Percentiles rank a stretch among this genome's conserved stretches.
phyloP scores from a whole-genome alignment of 2,113 vertebrate genomes.

The Isichthys henryi region DNA sequence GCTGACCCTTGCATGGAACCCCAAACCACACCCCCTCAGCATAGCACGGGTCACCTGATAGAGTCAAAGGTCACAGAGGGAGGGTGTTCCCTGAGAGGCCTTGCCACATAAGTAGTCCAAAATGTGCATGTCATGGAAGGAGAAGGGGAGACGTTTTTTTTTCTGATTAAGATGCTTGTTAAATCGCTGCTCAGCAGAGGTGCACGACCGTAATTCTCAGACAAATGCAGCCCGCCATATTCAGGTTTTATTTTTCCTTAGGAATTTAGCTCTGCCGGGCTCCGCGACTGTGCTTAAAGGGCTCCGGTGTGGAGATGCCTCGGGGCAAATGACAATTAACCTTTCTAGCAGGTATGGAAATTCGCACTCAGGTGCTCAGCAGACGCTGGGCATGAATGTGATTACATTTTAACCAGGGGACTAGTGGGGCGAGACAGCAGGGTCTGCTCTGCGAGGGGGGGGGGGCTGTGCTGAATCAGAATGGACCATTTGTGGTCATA shows the following conservation, averaged over 20 bases:
- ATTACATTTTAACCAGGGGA: constrained; percentile 63
- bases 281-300: neutral
- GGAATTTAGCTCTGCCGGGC: neutral
- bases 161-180: neutral
- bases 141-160: neutral
- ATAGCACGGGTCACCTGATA: neutral
- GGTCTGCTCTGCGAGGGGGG: neutral
- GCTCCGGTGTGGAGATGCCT: constrained; percentile 20
- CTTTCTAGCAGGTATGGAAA: constrained; percentile 34
- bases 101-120: neutral
- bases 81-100: neutral
- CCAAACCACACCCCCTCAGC: neutral
- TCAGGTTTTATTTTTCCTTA: neutral
- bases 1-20: neutral
- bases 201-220: neutral
- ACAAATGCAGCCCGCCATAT: neutral
- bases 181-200: neutral
- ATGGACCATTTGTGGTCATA: neutral
- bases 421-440: constrained; percentile 50
- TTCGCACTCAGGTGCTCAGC: constrained; percentile 29
- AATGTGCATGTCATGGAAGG: neutral
- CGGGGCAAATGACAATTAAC: constrained; percentile 33
- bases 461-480: neutral
- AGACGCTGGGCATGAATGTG: constrained; percentile 33
- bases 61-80: neutral